Evolutionary conservation across 2,888 invertebrate genomes (phyloP), one percentile per base, ranked within the genome.

Genomic region (Nemotelus nigrinus): DNA sequence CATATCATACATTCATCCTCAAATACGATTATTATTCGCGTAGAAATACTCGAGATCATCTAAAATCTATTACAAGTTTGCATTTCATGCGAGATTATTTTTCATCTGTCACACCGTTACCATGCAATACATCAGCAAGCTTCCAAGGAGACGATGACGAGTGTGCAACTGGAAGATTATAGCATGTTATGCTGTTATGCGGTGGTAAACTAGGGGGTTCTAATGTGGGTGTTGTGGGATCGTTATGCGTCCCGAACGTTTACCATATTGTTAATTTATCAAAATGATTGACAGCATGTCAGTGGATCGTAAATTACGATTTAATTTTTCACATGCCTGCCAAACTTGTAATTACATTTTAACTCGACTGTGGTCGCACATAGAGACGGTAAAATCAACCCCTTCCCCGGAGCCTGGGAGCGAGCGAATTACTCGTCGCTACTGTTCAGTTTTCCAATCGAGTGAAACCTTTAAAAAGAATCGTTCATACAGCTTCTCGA

Each of bases 251-350:
- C 71, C 55, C 43, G 3, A 7, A n/a, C 55, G 65, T 53, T 76
- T 65, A 60, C 55, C 57, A 71, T 76, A 72, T 63, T 78, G 68
- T 78, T 78, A 75, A 79, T 77, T 77, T 77, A 58, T 80, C 78
- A 80, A 68, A 43, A 60, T 80, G 78, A 80, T 80, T 80, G 79
- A 80, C 79, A 76, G 5, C 41, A 60, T 78, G 78, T 78, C 79
- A 78, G 74, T 57, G 48, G 53, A 76, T 65, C 68, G 77, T 41
- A 68, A 77, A 77, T 68, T 68, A 77, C 76, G 78, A 78, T 79
- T 75, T 77, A 74, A 79, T 79, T 75, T 68, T 75, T 77, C 77
- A 71, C 63, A 70, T 63, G 58, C 48, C 67, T 76, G 63, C 77
- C 79, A 79, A 60, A 74, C 63, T 67, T 77, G 79, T 79, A 79